Evolutionary conservation across 2,113 vertebrate genomes (phyloP), one percentile per base, ranked within the genome.

Genomic region (Datnioides undecimradiatus): DNA sequence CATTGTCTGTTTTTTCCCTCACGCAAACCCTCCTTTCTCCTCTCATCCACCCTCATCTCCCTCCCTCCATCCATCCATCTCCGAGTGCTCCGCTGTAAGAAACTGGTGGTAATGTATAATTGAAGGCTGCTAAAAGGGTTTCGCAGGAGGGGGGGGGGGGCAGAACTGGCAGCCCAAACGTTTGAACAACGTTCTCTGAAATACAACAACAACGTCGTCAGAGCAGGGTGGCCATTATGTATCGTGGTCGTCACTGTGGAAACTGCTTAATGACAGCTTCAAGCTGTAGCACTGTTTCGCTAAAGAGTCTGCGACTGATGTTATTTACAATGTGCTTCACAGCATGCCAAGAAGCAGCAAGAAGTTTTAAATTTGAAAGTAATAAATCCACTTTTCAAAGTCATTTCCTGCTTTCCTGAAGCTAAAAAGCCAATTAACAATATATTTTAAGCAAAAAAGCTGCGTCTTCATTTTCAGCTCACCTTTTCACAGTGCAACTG

Each of bases 111-210:
- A 10, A 87, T 88, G 64, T 76, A 84, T 90, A 88, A 90, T 86
- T 90, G 29, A 88, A 78, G 64, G 68, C 67, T 36, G n/a, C 68
- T 87, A 62, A 88, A 86, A 87, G 73, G 64, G 33, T 81, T 70
- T 66, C n/a, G 36, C 3, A 6, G 34, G 54, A 7, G 25, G 19
- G 33, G 40, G 40, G 23, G 48, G 11, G n/a, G 59, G 36, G 46
- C 10, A 12, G 52, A 63, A 46, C 31, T 54, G 31, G 16, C 78
- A 64, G 31, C 49, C 5, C 2, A 49, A 71, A 43, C 9, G 14
- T 70, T 85, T 72, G 36, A 73, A 62, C 52, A 78, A 48, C 60
- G 23, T 76, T 49, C 36, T 64, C 41, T 33, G 59, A 73, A 71
- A 78, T 46, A 55, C 65, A 60, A 46, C 65, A 64, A 58, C 34